Evolutionary conservation across 1,140 invertebrate genomes (phyloP).

Genomic region (Propsilocerus akamusi): DNA sequence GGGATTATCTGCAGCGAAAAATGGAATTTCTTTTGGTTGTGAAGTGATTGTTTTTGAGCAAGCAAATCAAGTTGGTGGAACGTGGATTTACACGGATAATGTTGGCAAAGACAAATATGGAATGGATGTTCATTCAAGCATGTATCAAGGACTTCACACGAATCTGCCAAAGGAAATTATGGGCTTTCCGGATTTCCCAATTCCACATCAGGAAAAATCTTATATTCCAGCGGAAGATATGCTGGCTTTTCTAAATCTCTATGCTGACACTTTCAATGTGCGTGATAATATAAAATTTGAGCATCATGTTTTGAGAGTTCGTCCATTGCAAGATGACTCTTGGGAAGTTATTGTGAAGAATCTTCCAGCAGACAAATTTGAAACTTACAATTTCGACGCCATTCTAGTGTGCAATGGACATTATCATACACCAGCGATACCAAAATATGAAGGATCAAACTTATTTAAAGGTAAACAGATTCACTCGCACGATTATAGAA

Average conservation of each 20-base stretch:
- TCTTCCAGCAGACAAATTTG: constrained; percentile 28
- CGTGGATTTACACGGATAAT: constrained; percentile 68
- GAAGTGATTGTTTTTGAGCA: constrained; percentile 57
- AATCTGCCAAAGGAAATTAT: constrained; percentile 83
- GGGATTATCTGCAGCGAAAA: constrained; percentile 47
- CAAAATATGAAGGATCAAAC: constrained; percentile 38
- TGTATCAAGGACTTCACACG: constrained; percentile 49
- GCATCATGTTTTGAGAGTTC: constrained; percentile 16
- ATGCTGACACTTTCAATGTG: constrained; percentile 40
- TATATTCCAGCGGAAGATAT: constrained; percentile 67
- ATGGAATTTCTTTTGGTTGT: constrained; percentile 34
- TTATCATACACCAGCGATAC: constrained; percentile 46
- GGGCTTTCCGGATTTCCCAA: constrained; percentile 72
- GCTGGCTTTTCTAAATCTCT: constrained; percentile 58
- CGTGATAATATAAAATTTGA: constrained; percentile 15
- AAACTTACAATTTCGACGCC: constrained; percentile 46
- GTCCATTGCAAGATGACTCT: constrained; percentile 9
- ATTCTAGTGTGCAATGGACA: constrained; percentile 76
- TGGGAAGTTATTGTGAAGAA: constrained; percentile 29
- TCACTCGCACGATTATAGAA: constrained; percentile 76
- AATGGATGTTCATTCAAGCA: constrained; percentile 68
- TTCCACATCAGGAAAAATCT: constrained; percentile 44
- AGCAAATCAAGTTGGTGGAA: constrained; percentile 57
- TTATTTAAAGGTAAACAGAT: constrained; percentile 45
- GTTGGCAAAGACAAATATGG: constrained; percentile 51